A percentile compares a stretch with the other conserved stretches of the same genome.
Conservation (phyloP, 2,888 invertebrate genomes). For the Cheilosia grossa region DNA sequence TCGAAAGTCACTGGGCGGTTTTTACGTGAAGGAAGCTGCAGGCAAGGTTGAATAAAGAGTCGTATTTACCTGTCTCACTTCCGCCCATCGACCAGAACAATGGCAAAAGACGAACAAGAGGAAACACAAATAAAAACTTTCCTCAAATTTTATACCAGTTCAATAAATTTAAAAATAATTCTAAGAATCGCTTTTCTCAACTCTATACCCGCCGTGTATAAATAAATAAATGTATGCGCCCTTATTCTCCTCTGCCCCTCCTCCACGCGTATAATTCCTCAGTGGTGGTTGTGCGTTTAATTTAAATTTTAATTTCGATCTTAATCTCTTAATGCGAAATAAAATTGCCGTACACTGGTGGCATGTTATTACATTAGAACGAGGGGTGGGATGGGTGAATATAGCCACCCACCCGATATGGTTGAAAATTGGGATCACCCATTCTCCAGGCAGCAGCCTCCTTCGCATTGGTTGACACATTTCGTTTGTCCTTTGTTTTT, state of each 20-base stretch:
- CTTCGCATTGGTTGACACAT: slow-evolving; percentile 70
- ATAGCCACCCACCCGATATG: slow-evolving; percentile 22
- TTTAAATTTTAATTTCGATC: slow-evolving; percentile 83
- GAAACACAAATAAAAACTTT: background rate
- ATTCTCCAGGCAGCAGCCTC: slow-evolving; percentile 34
- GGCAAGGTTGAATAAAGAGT: too few species aligned
- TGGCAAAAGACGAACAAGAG: background rate
- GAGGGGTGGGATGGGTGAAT: slow-evolving; percentile 24
- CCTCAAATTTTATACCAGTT: background rate
- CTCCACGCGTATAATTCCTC: slow-evolving; percentile 27
- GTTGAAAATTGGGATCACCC: slow-evolving; percentile 51
- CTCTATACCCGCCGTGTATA: slow-evolving; percentile 21
- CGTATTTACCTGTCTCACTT: background rate
- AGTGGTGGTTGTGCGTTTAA: slow-evolving; percentile 78
- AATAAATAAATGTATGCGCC: too few species aligned
- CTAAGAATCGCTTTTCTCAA: slow-evolving; percentile 14
- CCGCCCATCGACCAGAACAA: background rate
- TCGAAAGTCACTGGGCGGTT: too few species aligned
- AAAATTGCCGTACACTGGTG: slow-evolving; percentile 82
- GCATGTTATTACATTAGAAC: slow-evolving; percentile 77
- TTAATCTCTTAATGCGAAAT: slow-evolving; percentile 83
- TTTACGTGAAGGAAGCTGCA: too few species aligned
- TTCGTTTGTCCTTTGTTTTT: slow-evolving; percentile 67
- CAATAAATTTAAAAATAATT: slow-evolving; percentile 7
- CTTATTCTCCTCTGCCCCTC: too few species aligned